These are phyloP conservation scores for Tipula vernalis DNA, from an alignment of 2,888 invertebrate genomes.

Conservation along the genomic window DNA sequence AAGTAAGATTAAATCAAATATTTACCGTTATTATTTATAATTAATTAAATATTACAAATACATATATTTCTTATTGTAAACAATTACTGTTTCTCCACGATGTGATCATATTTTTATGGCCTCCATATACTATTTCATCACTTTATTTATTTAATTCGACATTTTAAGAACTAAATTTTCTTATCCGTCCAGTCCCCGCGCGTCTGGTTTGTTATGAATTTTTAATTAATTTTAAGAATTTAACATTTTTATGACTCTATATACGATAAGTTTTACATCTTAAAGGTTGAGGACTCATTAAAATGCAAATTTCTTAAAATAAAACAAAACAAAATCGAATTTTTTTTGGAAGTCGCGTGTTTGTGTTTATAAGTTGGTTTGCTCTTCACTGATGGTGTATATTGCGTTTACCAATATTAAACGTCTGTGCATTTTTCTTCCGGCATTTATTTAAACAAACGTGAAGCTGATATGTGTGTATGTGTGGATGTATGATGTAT, in stretches of 20 bases:
- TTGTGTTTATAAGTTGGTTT: background rate
- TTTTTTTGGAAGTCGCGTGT: background rate
- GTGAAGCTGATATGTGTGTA: no score
- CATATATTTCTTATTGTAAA: background rate
- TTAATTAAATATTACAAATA: background rate
- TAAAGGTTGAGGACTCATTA: background rate
- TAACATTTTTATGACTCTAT: background rate
- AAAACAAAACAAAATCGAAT: background rate
- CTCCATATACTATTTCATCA: background rate
- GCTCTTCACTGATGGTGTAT: background rate
- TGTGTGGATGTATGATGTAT: no score
- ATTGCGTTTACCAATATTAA: background rate
- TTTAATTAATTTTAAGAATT: background rate
- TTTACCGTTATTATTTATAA: background rate
- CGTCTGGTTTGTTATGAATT: background rate
- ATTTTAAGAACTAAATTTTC: background rate
- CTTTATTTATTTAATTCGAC: background rate
- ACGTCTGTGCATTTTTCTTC: background rate
- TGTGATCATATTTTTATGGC: background rate
- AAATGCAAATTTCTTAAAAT: background rate
- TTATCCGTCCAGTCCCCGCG: background rate
- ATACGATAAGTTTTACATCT: background rate
- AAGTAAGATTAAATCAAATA: background rate
- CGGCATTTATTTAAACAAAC: background rate
- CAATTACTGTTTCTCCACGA: background rate